Evolutionary conservation across 2,113 vertebrate genomes (phyloP), one percentile per base, ranked within the genome.

Genomic region (Psilopsiagon aymara): DNA sequence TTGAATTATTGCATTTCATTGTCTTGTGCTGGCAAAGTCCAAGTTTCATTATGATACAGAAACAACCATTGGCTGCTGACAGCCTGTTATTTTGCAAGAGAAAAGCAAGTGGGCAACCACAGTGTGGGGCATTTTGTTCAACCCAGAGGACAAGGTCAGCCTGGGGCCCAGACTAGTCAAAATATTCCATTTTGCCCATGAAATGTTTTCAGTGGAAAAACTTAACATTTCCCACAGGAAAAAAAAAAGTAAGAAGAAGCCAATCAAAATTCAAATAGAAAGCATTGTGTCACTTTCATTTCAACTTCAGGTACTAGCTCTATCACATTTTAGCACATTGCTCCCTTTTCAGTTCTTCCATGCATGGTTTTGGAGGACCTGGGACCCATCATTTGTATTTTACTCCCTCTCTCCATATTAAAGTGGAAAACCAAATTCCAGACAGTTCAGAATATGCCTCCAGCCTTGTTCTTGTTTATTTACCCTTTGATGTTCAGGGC

Each of bases 21-120:
- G 93, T 96, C 90, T 95, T 12, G 15, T 44, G 77, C 88, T 93
- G 96, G 97, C 94, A 88, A 63, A 90, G 52, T 4, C 89, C 27
- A 11, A 41, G 33, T 59, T 89, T 43, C 90, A 39, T 81, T 52
- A 9, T 55, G 62, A 87, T 49, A 77, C 63, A 73, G 52, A 71
- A 88, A 17, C 62, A 85, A 20, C 28, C 16, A 28, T 39, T 64
- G 44, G 68, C 31, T 94, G 83, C 93, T 70, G 80, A 64, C 51
- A 52, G 53, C 52, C 52, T 86, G 75, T 21, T 73, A 37, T 87
- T 68, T 79, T 43, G 49, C n/a, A 47, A 78, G 55, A 62, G 82
- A 77, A 92, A 43, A 83, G 19, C 52, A 77, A 93, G 11, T 10
- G 85, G 79, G 79, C 25, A 67, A 70, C 55, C 51, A 59, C 64